Conservation (phyloP, 1,140 invertebrate genomes). For the Acromyrmex charruanus region DNA sequence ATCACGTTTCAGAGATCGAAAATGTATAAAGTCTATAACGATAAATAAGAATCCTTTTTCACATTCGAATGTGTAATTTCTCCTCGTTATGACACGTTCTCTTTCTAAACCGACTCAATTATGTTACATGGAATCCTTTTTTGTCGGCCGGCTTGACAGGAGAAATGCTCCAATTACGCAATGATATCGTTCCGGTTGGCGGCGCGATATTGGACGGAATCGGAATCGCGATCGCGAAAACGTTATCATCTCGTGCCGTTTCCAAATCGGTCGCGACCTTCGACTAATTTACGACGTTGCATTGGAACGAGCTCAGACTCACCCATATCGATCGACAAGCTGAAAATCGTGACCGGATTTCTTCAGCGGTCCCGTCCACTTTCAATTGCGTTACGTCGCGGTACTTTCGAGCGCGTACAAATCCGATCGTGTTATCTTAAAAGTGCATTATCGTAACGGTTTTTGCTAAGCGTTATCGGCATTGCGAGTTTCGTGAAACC, state of each 20-base stretch:
- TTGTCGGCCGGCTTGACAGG: not conserved
- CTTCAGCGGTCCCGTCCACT: constrained; percentile 7
- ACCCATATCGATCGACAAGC: not conserved
- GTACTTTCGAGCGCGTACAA: constrained; percentile 36
- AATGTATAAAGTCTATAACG: not conserved
- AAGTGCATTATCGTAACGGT: constrained; percentile 57
- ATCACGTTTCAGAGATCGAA: not conserved
- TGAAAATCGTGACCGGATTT: constrained; percentile 46
- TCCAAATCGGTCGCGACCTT: constrained; percentile 71
- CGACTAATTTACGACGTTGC: constrained; percentile 30
- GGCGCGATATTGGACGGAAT: constrained; percentile 59
- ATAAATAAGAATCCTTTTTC: not conserved
- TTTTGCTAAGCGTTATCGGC: constrained; percentile 17
- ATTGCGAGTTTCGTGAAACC: constrained; percentile 18
- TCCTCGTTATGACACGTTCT: constrained; percentile 22
- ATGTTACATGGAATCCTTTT: constrained; percentile 1
- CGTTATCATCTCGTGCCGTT: not conserved
- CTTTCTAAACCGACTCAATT: constrained; percentile 10
- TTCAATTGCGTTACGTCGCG: constrained; percentile 52
- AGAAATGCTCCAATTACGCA: constrained; percentile 47
- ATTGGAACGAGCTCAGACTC: constrained; percentile 8
- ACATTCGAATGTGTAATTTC: constrained; percentile 3
- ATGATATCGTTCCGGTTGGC: constrained; percentile 33
- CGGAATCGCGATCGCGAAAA: constrained; percentile 53
- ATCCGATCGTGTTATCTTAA: not conserved